Base-by-base conservation (phyloP, 1,140 invertebrate species). In the Thrips palmi region DNA sequence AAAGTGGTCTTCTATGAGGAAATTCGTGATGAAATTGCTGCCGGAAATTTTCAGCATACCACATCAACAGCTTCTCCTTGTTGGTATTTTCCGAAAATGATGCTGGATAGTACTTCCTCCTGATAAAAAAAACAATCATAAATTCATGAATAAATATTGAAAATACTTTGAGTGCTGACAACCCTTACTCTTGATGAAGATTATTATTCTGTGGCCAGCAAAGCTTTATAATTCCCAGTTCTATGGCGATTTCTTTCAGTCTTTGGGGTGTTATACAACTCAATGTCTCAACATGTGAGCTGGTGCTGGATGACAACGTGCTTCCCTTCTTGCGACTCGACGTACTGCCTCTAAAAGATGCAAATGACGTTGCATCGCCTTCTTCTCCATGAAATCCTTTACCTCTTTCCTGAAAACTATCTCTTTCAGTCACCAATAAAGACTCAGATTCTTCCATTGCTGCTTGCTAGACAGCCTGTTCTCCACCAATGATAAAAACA, bases 31-130 rank as follows among this genome's bases (percentile, higher is more conserved):
- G 57, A 62, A 74, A 86, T 47, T 89, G 85, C 42, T 68, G 65
- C 30, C 83, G 65, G 54, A 89, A 91, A 54, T 88, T 89, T 54
- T 83, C 77, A 1, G 76, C 73, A 47, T 80, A 74, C 28, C 74
- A 67, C 6, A 84, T 49, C 4, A 87, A 51, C 4, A 84, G 49
- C 33, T 75, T 74, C 54, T 92, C 87, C 52, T 86, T 85, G 14
- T 70, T 59, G 6, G 60, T 73, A 47, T 83, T 74, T 27, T 63
- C 70, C 39, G 68, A 71, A 52, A 87, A 88, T 29, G 65, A 70
- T 27, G 63, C 55, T 0, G 83, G 78, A 52, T 77, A 72, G 46
- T 67, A 14, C 19, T 35, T 34, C 22, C 28, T 23, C 15, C 33
- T 28, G 33, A 30, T 20, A 20, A 17, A 39, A 32, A 6, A 31